Evolutionary conservation across 2,797 vertebrate species (phyloP), one percentile per base, ranked within the genome.

Genomic region (Dicrostonyx torquatus): DNA sequence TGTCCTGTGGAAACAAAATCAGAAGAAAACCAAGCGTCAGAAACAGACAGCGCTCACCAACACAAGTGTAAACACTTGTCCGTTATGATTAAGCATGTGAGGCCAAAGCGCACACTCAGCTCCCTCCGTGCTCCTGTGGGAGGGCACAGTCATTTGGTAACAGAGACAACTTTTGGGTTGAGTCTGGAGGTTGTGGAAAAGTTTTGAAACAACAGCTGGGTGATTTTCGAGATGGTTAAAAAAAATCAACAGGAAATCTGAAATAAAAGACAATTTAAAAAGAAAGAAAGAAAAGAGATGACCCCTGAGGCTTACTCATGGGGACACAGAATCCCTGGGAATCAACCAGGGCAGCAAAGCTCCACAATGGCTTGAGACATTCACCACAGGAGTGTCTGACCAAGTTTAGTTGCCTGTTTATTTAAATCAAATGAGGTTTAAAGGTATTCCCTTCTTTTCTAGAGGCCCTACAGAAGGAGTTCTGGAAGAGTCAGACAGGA

Each of bases 1-100:
- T 99, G 99, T 99, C 99, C 99, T 99, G 98, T 76, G 94, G 93
- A 96, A 93, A 98, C 87, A 98, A 97, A 99, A 98, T 98, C 96
- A 98, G 97, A 98, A 98, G 96, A 98, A 97, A 83, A 95, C 97
- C 93, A 98, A 97, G 94, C 26, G 91, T 93, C 97, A 98, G 68
- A 75, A 95, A 84, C 5, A 80, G 82, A 64, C 84, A 87, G 58
- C 13, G 48, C n/a, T 2, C 55, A 55, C 84, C 66, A 87, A 90
- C 13, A 92, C 85, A 92, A 97, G 97, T 97, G 95, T 97, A 97
- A 96, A 97, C 90, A 97, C 97, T 95, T 94, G 95, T 97, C 97
- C 96, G 76, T 89, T 98, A 98, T 97, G 96, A 97, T 97, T 96
- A 96, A 93, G 97, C 70, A 20, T 87, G 95, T 95, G 97, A 97